Conservation (phyloP, 2,888 invertebrate species). For the Xestia rhomboidea region DNA sequence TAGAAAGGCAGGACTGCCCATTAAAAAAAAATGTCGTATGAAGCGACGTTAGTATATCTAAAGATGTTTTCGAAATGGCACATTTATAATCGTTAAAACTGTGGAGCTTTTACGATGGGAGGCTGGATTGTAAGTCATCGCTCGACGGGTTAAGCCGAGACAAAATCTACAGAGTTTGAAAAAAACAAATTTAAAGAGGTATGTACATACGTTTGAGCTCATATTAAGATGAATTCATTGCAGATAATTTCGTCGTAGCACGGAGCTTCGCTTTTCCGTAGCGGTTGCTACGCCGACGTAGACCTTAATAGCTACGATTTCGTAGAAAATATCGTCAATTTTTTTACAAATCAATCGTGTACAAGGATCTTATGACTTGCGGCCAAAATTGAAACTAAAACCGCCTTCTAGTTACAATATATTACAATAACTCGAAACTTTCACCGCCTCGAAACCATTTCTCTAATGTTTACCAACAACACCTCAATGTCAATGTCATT, state of each 20-base stretch:
- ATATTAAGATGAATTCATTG: too few species aligned
- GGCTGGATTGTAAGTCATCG: neutral
- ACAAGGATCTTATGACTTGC: neutral
- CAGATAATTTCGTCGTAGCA: neutral
- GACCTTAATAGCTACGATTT: neutral
- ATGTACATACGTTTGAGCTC: too few species aligned
- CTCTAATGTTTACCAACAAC: neutral
- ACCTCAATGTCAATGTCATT: neutral
- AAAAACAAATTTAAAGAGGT: neutral
- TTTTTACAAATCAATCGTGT: neutral
- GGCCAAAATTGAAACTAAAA: too few species aligned
- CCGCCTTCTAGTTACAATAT: too few species aligned
- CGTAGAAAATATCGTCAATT: conserved; percentile 10
- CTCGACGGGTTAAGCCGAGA: neutral
- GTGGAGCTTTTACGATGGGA: neutral
- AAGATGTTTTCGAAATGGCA: neutral
- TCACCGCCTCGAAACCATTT: too few species aligned
- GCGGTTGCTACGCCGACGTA: conserved; percentile 8
- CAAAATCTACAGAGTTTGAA: too few species aligned
- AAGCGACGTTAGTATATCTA: neutral
- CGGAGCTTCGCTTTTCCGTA: neutral
- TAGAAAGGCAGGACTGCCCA: too few species aligned
- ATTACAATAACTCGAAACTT: too few species aligned
- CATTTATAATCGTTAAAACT: neutral
- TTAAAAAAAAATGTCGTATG: too few species aligned